These are phyloP conservation scores for Coccyzus lansbergi DNA, from an alignment of 2,797 vertebrate species.

Conservation along the genomic window DNA sequence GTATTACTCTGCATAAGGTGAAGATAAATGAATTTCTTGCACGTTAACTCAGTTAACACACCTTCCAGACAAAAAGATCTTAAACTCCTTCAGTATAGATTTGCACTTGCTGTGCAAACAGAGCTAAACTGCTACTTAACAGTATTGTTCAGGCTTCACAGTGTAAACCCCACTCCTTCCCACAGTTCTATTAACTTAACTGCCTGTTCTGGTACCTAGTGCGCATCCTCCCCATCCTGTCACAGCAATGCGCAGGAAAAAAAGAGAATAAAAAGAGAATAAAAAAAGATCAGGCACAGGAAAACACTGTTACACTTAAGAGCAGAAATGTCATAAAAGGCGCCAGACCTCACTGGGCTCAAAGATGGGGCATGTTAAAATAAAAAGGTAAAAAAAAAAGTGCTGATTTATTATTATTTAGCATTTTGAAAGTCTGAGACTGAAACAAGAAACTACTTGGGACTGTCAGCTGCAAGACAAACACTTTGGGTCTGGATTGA, in stretches of 20 bases:
- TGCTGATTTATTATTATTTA: background rate
- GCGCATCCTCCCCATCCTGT: background rate
- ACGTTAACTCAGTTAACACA: background rate
- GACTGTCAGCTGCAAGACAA: background rate
- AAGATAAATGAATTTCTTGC: background rate
- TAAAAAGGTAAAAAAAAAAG: background rate
- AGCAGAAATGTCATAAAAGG: background rate
- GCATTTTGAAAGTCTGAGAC: background rate
- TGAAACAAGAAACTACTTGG: background rate
- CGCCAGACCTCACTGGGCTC: background rate
- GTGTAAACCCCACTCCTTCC: background rate
- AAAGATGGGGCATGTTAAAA: background rate
- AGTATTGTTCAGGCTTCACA: constrained; percentile 6
- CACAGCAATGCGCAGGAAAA: background rate
- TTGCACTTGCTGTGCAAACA: constrained; percentile 3
- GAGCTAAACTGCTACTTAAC: background rate
- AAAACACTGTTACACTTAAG: background rate
- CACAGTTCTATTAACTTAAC: background rate
- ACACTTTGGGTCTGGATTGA: background rate
- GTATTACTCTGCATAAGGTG: background rate
- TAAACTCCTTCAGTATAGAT: background rate
- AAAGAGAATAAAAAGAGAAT: background rate
- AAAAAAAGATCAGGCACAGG: background rate
- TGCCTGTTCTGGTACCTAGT: background rate
- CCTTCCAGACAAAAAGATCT: background rate